These are phyloP conservation scores for Tachyglossus aculeatus DNA, from an alignment of 2,797 vertebrate species.

Conservation along the genomic window DNA sequence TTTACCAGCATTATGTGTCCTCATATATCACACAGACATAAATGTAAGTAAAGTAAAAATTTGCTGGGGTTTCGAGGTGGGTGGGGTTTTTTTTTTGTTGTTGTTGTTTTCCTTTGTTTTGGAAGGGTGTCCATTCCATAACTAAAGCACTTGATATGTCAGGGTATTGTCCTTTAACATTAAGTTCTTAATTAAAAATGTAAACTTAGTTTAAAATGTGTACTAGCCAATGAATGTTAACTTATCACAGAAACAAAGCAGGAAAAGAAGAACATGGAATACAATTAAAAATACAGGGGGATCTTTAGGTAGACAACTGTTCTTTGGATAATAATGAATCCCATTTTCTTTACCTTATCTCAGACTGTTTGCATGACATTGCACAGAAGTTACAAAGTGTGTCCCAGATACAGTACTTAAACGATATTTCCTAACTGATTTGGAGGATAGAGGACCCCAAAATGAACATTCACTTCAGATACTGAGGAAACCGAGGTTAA, in stretches of 20 bases:
- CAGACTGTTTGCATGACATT: too few species aligned
- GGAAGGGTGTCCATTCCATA: too few species aligned
- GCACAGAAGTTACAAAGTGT: too few species aligned
- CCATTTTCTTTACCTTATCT: neutral
- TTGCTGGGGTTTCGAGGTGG: neutral
- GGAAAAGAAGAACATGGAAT: neutral
- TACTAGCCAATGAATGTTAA: neutral
- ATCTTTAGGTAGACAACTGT: neutral
- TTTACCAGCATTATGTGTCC: slow-evolving; percentile 95
- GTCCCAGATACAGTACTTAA: too few species aligned
- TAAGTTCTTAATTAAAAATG: neutral
- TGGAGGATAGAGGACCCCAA: too few species aligned
- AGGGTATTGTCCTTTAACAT: neutral
- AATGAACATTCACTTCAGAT: too few species aligned
- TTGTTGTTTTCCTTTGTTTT: too few species aligned
- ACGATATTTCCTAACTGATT: too few species aligned
- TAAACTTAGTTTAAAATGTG: slow-evolving; percentile 16
- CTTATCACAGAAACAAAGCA: too few species aligned
- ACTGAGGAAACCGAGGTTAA: too few species aligned
- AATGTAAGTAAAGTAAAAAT: slow-evolving; percentile 86
- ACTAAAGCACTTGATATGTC: neutral
- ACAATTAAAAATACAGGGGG: neutral
- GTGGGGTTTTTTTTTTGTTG: neutral
- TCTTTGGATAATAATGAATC: neutral
- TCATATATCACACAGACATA: slow-evolving; percentile 98